Evolutionary conservation across 2,888 invertebrate species (phyloP), one percentile per base, ranked within the genome.

Genomic region (Macrophya annulata): DNA sequence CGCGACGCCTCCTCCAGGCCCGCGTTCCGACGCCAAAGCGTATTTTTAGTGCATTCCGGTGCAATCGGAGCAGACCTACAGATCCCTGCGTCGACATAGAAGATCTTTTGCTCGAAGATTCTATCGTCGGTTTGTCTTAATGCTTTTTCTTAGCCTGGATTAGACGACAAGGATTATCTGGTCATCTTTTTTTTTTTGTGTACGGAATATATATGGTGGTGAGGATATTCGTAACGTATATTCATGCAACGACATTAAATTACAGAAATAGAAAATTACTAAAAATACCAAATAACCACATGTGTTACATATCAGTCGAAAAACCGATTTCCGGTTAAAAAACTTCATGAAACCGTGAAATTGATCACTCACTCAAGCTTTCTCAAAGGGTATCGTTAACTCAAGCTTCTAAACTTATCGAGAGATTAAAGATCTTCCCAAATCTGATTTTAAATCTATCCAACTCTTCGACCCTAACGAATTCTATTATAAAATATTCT

Each of bases 31-130:
- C 83, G 83, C 83, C 83, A n/a, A 25, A 21, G 83, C 83, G 65
- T 83, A 83, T 83, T 83, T 83, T 83, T 83, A 83, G 83, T 83
- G 83, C 83, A 83, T 83, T 83, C 83, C 83, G 83, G 83, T 68
- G 83, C 83, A 83, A 83, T 83, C 83, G 83, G 83, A 37, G 68
- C 83, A 65, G 65, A n/a, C 65, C 62, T 15, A 62, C 31, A 21
- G n/a, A 83, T 83, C 31, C 48, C 68, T 31, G 37, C 48, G 65
- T 65, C 68, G 65, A 68, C 71, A 25, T 8, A 71, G 65, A 71
- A 45, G 65, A 68, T 83, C 83, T 83, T 83, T 83, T 83, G 83
- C 83, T 81, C 83, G 10, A 71, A 83, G 68, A 83, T 83, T 83
- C 37, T 83, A 40, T 51, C 83, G 15, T 17, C 83, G 65, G 83